phyloP scores from a whole-genome alignment of 2,113 vertebrate genomes.

The Seriola dumerili region DNA sequence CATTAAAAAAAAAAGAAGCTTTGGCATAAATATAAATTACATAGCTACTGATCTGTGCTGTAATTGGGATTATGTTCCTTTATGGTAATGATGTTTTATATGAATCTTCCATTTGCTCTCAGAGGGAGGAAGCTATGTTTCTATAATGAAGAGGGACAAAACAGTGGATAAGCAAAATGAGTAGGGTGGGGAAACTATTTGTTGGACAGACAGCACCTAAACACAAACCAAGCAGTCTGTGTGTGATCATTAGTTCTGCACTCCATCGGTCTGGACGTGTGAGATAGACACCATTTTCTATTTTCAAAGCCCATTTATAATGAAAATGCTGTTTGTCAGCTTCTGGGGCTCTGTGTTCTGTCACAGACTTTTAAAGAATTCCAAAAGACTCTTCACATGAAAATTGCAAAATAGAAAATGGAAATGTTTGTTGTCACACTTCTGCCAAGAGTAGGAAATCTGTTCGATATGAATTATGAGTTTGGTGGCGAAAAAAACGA shows the following conservation, averaged over 20 bases:
- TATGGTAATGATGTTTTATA: slow-evolving; percentile 19
- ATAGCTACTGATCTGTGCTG: not conserved
- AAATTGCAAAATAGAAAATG: slow-evolving; percentile 48
- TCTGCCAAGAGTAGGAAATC: slow-evolving; percentile 23
- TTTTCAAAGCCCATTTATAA: slow-evolving; percentile 67
- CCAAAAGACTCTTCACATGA: slow-evolving; percentile 39
- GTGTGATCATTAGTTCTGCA: slow-evolving; percentile 27
- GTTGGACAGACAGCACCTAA: slow-evolving; percentile 29
- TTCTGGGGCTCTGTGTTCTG: slow-evolving; percentile 46
- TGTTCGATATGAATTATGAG: slow-evolving; percentile 17
- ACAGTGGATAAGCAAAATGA: slow-evolving; percentile 34
- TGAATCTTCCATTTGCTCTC: slow-evolving; percentile 3
- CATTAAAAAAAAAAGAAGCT: not conserved
- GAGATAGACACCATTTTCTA: slow-evolving; percentile 38
- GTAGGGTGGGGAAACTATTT: slow-evolving; percentile 22
- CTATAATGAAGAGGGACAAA: slow-evolving; percentile 49
- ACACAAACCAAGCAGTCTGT: slow-evolving; percentile 6
- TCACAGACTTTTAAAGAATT: slow-evolving; percentile 47
- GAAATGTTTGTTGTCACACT: slow-evolving; percentile 30
- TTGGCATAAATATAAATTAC: slow-evolving; percentile 13
- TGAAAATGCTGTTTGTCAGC: slow-evolving; percentile 62
- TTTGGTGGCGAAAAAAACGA: slow-evolving; percentile 24
- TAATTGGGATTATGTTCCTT: slow-evolving; percentile 17
- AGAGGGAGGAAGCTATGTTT: slow-evolving; percentile 34
- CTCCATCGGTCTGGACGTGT: slow-evolving; percentile 14